Conservation (phyloP, 2,113 vertebrate species). For the Sprattus sprattus region DNA sequence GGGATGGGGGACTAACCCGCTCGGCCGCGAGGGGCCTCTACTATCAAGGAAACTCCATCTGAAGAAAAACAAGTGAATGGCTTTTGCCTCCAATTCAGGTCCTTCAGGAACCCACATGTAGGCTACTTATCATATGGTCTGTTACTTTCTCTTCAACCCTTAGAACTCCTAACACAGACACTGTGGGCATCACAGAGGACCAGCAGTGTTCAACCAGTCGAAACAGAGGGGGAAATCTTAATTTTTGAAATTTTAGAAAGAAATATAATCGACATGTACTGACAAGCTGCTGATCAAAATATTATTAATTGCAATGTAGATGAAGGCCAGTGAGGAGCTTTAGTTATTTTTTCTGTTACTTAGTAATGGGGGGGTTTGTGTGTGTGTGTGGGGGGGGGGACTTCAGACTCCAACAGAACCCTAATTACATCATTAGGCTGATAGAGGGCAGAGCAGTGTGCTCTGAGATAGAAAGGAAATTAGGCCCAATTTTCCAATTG, state of each 20-base stretch:
- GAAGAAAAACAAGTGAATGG: background rate
- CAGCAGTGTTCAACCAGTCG: no score
- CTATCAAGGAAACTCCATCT: background rate
- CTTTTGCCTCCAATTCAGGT: no score
- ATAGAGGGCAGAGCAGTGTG: background rate
- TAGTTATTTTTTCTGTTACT: background rate
- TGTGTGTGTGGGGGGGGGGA: background rate
- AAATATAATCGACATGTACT: background rate
- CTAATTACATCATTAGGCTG: conserved; percentile 7
- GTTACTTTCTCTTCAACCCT: no score
- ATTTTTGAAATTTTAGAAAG: no score
- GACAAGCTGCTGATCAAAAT: background rate
- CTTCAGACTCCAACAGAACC: background rate
- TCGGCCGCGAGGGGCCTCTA: background rate
- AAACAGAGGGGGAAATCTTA: no score
- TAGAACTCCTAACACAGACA: no score
- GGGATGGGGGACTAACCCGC: no score
- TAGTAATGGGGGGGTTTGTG: background rate
- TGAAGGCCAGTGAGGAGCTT: background rate
- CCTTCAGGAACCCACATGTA: no score
- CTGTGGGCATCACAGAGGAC: no score
- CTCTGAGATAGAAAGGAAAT: background rate
- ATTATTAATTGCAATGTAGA: background rate
- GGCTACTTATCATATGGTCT: no score
- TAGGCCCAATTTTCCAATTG: conserved; percentile 26